Conservation (phyloP, 2,797 vertebrate species). For the Poecilia wingei region DNA sequence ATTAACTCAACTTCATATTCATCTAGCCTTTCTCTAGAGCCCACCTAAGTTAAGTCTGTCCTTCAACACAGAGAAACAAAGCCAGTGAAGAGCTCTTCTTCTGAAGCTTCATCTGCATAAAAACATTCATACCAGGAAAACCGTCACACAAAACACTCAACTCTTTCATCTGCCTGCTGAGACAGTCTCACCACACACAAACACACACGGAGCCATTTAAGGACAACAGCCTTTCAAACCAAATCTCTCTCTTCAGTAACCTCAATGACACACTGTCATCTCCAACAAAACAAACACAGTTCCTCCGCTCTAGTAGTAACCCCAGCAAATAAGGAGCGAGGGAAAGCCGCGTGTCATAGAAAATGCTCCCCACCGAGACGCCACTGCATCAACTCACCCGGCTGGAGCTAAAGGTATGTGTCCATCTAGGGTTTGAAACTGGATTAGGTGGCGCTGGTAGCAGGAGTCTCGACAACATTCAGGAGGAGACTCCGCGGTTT, state of each 20-base stretch:
- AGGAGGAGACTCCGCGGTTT: conserved; percentile 19
- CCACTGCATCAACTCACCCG: conserved; percentile 69
- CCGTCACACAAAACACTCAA: conserved; percentile 22
- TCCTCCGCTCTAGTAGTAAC: conserved; percentile 67
- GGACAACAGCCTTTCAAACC: conserved; percentile 68
- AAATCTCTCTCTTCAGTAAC: conserved; percentile 55
- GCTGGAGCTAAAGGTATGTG: conserved; percentile 69
- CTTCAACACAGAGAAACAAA: conserved; percentile 6
- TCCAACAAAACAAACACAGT: conserved; percentile 74
- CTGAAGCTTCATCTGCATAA: conserved; percentile 28
- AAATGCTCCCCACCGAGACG: conserved; percentile 69
- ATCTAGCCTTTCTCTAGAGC: conserved; percentile 1
- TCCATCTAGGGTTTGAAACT: conserved; percentile 79
- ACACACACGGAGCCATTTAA: conserved; percentile 73
- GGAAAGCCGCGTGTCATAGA: conserved; percentile 67
- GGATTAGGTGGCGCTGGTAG: conserved; percentile 43
- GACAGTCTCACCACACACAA: conserved; percentile 33
- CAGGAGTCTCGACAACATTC: conserved; percentile 35
- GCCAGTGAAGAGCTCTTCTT: conserved; percentile 18
- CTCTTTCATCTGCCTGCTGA: conserved; percentile 14
- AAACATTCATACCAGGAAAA: conserved; percentile 40
- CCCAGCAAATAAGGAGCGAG: conserved; percentile 76
- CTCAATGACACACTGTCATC: conserved; percentile 69
- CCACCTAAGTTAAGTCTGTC: not conserved
- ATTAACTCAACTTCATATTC: conserved; percentile 13